Base-by-base conservation (phyloP, 2,113 vertebrate genomes). In the Ophiodon elongatus region DNA sequence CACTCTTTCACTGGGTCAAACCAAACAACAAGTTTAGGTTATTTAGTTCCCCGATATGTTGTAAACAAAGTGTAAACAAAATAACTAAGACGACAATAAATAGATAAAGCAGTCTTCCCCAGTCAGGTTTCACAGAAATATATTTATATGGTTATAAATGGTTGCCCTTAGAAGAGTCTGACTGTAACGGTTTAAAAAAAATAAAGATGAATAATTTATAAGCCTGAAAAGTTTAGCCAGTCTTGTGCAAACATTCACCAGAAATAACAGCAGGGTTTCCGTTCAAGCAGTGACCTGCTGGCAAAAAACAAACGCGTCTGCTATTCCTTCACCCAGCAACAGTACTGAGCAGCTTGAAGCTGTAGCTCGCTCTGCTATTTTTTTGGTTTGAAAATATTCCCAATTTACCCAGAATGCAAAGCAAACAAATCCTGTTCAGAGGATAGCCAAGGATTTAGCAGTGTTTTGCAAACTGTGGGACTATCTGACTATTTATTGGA, bases 391-490 rank as follows among this genome's bases (percentile, higher is more conserved):
- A 57, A 67, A 41, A 17, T 1, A 70, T 14, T 65, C 17, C 8
- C 0, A 31, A 27, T 47, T 59, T 29, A 50, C 10, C 17, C 9
- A 60, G 23, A 68, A 57, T 15, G 6, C 39, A 10, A 1, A 33
- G 27, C 29, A 45, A 66, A 57, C 33, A 66, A 57, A 19, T 17
- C 33, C 15, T 54, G 11, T 56, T 64, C 31, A 17, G 27, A 64
- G n/a, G 9, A 56, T 17, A 7, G 37, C 23, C 27, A 65, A 67
- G 27, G 25, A 68, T 23, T 3, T 52, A 13, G 37, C 39, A 59
- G 17, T 27, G 73, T 47, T 73, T 64, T 65, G 37, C 68, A 66
- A n/a, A 57, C 50, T 66, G 27, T n/a, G 4, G 50, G 21, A 54
- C 31, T 13, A 37, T 59, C 17, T 60, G 31, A 39, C 4, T 37